phyloP scores from a whole-genome alignment of 2,797 vertebrate genomes.

The Oophaga sylvatica region DNA sequence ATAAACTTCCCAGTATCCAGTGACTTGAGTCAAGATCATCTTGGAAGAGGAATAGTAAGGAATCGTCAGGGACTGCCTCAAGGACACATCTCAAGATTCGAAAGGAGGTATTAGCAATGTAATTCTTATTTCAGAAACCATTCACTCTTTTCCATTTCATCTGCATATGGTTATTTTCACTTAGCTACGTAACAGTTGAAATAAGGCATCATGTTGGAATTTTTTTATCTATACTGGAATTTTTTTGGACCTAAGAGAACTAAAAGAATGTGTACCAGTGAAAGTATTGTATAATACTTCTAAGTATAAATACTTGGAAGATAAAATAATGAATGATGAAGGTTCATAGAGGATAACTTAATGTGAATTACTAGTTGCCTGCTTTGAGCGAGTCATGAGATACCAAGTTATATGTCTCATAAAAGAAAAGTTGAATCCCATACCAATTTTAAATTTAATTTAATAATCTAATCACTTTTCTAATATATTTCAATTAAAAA shows the following conservation, averaged over 20 bases:
- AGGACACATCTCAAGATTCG: conserved; percentile 58
- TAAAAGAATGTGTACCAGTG: background rate
- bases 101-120: conserved; percentile 71
- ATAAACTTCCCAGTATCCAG: conserved; percentile 58
- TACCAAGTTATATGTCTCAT: background rate
- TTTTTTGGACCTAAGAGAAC: background rate
- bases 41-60: conserved; percentile 62
- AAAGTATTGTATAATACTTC: background rate
- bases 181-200: background rate
- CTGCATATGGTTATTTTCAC: background rate
- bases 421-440: background rate
- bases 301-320: background rate
- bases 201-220: background rate
- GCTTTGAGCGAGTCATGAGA: background rate
- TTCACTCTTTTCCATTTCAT: background rate
- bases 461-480: too few relatives aligned
- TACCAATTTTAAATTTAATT: too few relatives aligned
- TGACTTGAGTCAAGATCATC: conserved; percentile 66
- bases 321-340: background rate
- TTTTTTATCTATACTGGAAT: background rate
- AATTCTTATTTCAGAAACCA: background rate
- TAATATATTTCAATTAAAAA: too few relatives aligned
- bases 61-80: conserved; percentile 70
- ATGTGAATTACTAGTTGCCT: background rate
- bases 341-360: background rate